phyloP scores from a whole-genome alignment of 1,140 invertebrate genomes.

The Parapsyche elsis region DNA sequence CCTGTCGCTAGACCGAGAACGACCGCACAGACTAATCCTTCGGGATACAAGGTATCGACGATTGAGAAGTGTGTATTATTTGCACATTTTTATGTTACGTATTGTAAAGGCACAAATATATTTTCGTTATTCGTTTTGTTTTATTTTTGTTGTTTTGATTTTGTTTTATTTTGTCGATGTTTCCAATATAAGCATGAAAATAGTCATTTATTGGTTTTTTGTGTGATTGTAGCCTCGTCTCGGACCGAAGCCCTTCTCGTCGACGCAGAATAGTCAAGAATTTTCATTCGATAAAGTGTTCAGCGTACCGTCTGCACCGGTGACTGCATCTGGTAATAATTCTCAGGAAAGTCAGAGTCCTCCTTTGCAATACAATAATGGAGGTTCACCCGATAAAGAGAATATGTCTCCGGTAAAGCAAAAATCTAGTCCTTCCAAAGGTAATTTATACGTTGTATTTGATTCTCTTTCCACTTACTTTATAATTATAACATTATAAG shows the following conservation, averaged over 20 bases:
- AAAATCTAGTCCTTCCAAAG: slow-evolving; percentile 44
- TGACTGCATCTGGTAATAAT: slow-evolving; percentile 53
- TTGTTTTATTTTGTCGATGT: slow-evolving; percentile 16
- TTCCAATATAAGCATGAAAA: background rate
- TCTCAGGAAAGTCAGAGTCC: slow-evolving; percentile 43
- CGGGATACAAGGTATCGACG: slow-evolving; percentile 77
- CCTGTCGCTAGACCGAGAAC: slow-evolving; percentile 80
- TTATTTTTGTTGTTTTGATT: slow-evolving; percentile 50
- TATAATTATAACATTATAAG: too few species aligned
- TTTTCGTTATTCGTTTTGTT: slow-evolving; percentile 48
- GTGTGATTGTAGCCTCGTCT: slow-evolving; percentile 74
- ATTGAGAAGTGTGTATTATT: slow-evolving; percentile 39
- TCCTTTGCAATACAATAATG: slow-evolving; percentile 39
- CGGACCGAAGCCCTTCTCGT: slow-evolving; percentile 85
- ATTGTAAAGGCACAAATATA: slow-evolving; percentile 44
- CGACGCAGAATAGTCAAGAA: slow-evolving; percentile 75
- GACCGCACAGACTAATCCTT: slow-evolving; percentile 69
- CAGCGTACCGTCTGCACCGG: slow-evolving; percentile 78
- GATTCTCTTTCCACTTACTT: too few species aligned
- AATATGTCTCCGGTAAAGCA: slow-evolving; percentile 22
- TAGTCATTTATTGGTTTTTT: slow-evolving; percentile 25
- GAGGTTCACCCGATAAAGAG: slow-evolving; percentile 26
- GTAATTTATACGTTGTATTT: too few species aligned
- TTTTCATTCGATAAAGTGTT: slow-evolving; percentile 85
- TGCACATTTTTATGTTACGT: slow-evolving; percentile 44